Percentiles rank a stretch among this genome's conserved stretches.
Conservation (phyloP, 2,113 vertebrate genomes). For the Tupaia chinensis region DNA sequence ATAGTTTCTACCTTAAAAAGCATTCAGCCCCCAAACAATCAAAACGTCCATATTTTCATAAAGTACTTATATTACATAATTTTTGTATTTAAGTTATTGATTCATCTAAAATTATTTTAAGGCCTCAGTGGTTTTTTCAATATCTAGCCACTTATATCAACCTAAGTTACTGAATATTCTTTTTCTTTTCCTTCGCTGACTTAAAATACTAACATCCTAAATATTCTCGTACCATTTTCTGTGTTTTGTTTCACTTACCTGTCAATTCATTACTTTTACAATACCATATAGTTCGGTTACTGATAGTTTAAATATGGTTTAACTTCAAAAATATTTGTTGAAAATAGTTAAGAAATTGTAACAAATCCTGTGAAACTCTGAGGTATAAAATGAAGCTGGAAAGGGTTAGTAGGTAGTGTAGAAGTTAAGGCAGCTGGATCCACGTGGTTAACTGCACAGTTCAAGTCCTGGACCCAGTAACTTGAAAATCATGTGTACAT, state of each 20-base stretch:
- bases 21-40: neutral
- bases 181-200: neutral
- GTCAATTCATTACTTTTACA: neutral
- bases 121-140: neutral
- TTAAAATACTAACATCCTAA: constrained; percentile 30
- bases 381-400: neutral
- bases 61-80: neutral
- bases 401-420: neutral
- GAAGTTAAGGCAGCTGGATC: too few species aligned
- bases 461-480: too few species aligned
- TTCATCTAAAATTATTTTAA: constrained; percentile 28
- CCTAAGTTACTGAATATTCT: neutral
- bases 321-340: neutral
- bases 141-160: neutral
- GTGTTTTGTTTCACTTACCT: neutral
- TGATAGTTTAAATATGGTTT: neutral
- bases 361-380: neutral
- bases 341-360: constrained; percentile 33
- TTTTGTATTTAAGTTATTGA: constrained; percentile 35
- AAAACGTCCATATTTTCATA: neutral
- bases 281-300: neutral
- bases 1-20: neutral
- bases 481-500: too few species aligned
- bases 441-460: too few species aligned
- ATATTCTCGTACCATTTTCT: neutral